Evolutionary conservation across 2,888 invertebrate species (phyloP), one percentile per base, ranked within the genome.

Genomic region (Phoenoteleia sp.): DNA sequence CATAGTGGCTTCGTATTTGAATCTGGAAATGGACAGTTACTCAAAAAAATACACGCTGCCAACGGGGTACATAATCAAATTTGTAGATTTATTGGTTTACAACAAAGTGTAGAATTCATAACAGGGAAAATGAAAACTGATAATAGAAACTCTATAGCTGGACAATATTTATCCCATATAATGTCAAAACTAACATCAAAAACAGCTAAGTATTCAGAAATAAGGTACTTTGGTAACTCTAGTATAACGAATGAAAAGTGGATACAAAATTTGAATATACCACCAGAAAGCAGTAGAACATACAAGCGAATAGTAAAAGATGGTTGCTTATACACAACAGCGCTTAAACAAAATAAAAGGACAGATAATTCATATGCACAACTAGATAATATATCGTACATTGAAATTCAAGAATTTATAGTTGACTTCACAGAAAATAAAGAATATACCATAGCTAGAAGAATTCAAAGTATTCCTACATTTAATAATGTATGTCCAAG

Each of bases 351-450:
- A 6, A 72, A 72, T n/a, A 42, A n/a, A n/a, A 27, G 58, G n/a
- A 49, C 74, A 7, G 52, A 74, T 49, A 62, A 74, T 52, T 60
- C 60, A 0, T 64, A 56, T 29, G 45, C 75, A 2, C 33, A 66
- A 33, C 42, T 74, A 17, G 13, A 29, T 17, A 19, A 49, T 17
- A 29, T 17, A 21, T 13, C 17, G 6, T 66, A 45, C 27, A 19
- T 66, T 27, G 47, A 27, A 17, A 47, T 66, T 27, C 7, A n/a
- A 9, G 66, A 66, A 29, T 47, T 66, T 19, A 47, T 47, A 17
- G 66, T 66, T 17, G 66, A 64, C 19, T 9, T 17, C 17, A 7
- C 15, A 15, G 6, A 19, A 17, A 45, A 45, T 17, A 19, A 15
- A 45, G 17, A 45, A 45, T 45, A 45, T 17, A 45, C 45, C 9